Conservation (phyloP, 2,797 vertebrate species). For the Rhinella marina region DNA sequence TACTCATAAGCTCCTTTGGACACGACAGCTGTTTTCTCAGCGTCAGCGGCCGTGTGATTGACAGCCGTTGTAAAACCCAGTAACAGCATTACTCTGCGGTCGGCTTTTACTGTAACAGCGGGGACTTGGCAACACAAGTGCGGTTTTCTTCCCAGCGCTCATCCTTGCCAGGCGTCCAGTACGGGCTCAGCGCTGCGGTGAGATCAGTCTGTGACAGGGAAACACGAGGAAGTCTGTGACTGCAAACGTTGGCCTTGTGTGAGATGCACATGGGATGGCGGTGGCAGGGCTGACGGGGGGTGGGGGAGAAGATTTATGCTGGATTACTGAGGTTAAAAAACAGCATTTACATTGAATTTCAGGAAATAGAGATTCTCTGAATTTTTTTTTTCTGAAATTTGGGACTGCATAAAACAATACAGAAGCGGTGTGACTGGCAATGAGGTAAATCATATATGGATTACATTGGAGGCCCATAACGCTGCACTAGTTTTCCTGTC, state of each 20-base stretch:
- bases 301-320: neutral
- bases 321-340: constrained; percentile 34
- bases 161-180: constrained; percentile 76
- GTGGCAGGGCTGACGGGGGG: neutral
- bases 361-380: neutral
- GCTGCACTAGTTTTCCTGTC: too few relatives aligned
- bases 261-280: neutral
- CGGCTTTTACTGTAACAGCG: constrained; percentile 73
- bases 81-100: constrained; percentile 79
- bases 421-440: neutral
- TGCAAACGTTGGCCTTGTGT: neutral
- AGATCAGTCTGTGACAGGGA: constrained; percentile 74
- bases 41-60: constrained; percentile 74
- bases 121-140: constrained; percentile 76
- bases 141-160: constrained; percentile 79
- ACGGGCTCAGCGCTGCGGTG: constrained; percentile 75
- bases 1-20: neutral
- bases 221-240: constrained; percentile 59
- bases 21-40: constrained; percentile 63
- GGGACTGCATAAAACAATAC: neutral
- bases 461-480: too few relatives aligned
- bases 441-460: constrained; percentile 1
- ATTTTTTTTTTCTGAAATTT: constrained; percentile 34
- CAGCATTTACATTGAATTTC: neutral
- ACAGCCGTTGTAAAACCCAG: constrained; percentile 80